A percentile compares a stretch with the other conserved stretches of the same genome.
Evolutionary conservation across 2,113 vertebrate genomes (phyloP).

Genomic region (Bubo scandiacus): DNA sequence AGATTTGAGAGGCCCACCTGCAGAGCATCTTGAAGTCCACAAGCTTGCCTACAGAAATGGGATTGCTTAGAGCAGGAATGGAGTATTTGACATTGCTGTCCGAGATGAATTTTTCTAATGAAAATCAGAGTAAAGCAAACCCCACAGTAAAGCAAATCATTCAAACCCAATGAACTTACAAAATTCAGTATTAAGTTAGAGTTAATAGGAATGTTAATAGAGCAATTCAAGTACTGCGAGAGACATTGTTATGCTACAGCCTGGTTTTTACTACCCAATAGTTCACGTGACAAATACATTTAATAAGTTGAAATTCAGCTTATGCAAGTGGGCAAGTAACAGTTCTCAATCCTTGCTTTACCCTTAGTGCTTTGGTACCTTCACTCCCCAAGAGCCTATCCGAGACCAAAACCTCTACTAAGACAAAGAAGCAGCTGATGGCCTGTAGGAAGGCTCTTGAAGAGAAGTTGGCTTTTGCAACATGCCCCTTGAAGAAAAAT

Average conservation of each 20-base stretch:
- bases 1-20: slow-evolving; percentile 5
- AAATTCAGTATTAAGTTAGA: background rate
- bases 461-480: background rate
- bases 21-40: background rate
- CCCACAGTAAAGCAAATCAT: background rate
- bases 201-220: background rate
- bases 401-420: background rate
- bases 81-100: background rate
- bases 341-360: background rate
- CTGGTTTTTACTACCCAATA: background rate
- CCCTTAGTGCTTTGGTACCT: background rate
- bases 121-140: background rate
- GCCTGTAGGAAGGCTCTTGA: background rate
- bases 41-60: background rate
- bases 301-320: background rate
- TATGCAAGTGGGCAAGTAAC: background rate
- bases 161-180: background rate
- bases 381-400: background rate
- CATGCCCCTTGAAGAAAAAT: background rate
- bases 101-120: background rate
- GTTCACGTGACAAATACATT: background rate
- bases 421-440: background rate
- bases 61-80: background rate
- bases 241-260: background rate
- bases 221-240: background rate